Base-by-base conservation (phyloP, 2,113 vertebrate species). In the Collichthys lucidus region DNA sequence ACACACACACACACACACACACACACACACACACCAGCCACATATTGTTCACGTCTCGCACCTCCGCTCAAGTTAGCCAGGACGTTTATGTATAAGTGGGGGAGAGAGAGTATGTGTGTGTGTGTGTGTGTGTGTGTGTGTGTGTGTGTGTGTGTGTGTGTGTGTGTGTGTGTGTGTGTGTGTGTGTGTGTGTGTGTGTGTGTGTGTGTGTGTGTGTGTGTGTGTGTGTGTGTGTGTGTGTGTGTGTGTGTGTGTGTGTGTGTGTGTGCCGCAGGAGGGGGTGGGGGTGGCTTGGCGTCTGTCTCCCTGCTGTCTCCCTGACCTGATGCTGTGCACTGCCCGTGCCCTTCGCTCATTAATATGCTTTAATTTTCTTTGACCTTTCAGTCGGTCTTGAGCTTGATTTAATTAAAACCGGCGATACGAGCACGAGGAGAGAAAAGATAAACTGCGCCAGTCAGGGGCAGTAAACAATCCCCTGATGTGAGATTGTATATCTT, bases 351-450 rank as follows among this genome's bases (percentile, higher is more conserved):
- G 56, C 92, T 93, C 92, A 93, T 94, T 94, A 88, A 91, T 92
- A 94, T 93, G 91, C 93, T 86, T 93, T 93, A 64, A 92, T 94
- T 90, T 92, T 83, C 89, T 85, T 49, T 86, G 92, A 93, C 93
- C 93, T 93, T 93, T 93, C 86, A 75, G 82, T 79, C 42, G 53
- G 79, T 88, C 80, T 82, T 62, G 74, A 80, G 86, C 80, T 88
- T 86, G 85, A 90, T 91, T 89, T 89, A 89, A 90, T 92, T 86
- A 86, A 83, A 90, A 65, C 76, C 16, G 44, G 56, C 4, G 16
- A 75, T 61, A 80, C 64, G 70, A 29, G 59, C 47, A 62, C 24
- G 47, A 57, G 70, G 63, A 67, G 40, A 64, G 24, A 52, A 52
- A 52, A 71, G 86, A 84, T 86, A 85, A 90, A 86, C 77, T 29